Conservation (phyloP, 2,113 vertebrate genomes). For the Aegithalos caudatus region DNA sequence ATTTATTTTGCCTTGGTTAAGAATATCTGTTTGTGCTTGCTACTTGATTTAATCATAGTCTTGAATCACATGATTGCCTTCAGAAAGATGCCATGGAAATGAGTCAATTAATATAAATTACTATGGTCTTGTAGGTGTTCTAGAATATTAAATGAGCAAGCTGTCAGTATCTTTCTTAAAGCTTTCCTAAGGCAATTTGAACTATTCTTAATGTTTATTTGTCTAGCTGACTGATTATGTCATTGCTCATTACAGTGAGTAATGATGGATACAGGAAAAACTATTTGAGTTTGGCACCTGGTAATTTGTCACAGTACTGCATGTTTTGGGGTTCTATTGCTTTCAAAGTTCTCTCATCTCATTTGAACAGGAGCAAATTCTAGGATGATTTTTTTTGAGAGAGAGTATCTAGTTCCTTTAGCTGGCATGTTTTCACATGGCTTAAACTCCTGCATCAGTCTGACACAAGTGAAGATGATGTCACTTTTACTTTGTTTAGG, state of each 20-base stretch:
- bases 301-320: neutral
- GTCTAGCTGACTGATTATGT: neutral
- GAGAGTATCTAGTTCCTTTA: neutral
- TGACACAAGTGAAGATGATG: neutral
- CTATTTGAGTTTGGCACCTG: neutral
- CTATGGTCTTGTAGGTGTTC: neutral
- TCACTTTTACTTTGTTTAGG: neutral
- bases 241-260: neutral
- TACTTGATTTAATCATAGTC: neutral
- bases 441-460: neutral
- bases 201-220: neutral
- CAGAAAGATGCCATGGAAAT: neutral
- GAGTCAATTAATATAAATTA: slow-evolving; percentile 25
- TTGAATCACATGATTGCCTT: neutral
- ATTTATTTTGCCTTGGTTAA: neutral
- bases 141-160: slow-evolving; percentile 10
- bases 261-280: neutral
- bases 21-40: neutral
- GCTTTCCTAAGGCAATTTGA: neutral
- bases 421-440: neutral
- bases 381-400: neutral
- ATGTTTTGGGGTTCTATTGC: neutral
- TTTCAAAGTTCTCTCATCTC: neutral
- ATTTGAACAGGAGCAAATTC: neutral
- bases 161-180: neutral